phyloP scores from a whole-genome alignment of 2,888 invertebrate genomes.

The Caenorhabditis drosophilae region DNA sequence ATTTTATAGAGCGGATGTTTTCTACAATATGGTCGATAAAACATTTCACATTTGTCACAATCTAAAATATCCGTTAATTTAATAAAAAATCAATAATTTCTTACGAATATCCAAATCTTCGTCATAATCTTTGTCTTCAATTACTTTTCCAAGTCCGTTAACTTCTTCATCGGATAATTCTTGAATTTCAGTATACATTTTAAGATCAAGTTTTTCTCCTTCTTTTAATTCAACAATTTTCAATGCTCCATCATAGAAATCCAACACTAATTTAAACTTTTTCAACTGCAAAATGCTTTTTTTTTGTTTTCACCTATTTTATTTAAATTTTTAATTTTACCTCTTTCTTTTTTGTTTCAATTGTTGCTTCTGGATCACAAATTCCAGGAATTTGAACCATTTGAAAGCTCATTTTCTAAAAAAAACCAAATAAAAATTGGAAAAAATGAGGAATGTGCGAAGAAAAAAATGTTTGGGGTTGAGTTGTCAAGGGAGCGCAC shows the following conservation, averaged over 20 bases:
- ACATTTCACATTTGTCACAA: slow-evolving; percentile 43
- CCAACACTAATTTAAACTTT: slow-evolving; percentile 27
- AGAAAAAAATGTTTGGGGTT: no score
- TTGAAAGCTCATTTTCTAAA: no score
- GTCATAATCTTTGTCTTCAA: slow-evolving; percentile 19
- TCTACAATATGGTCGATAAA: slow-evolving; percentile 43
- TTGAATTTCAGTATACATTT: slow-evolving; percentile 21
- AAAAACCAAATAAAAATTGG: no score
- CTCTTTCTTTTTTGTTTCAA: slow-evolving; percentile 2
- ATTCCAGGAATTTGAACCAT: slow-evolving; percentile 20
- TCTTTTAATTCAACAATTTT: slow-evolving; percentile 8
- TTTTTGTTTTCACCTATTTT: not conserved
- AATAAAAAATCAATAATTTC: slow-evolving; percentile 4
- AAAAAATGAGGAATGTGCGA: no score
- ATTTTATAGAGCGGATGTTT: slow-evolving; percentile 51
- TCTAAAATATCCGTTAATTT: slow-evolving; percentile 22
- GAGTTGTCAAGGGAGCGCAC: no score
- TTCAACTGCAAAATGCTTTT: slow-evolving; percentile 6
- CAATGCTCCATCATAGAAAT: slow-evolving; percentile 21
- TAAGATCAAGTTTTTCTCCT: not conserved
- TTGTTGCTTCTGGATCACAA: slow-evolving; percentile 8
- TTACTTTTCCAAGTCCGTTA: slow-evolving; percentile 8
- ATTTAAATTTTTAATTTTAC: not conserved
- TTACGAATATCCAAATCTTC: slow-evolving; percentile 40
- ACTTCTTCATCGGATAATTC: slow-evolving; percentile 18